Evolutionary conservation across 2,888 invertebrate species (phyloP), one percentile per base, ranked within the genome.

Genomic region (Podotricha telesiphe): DNA sequence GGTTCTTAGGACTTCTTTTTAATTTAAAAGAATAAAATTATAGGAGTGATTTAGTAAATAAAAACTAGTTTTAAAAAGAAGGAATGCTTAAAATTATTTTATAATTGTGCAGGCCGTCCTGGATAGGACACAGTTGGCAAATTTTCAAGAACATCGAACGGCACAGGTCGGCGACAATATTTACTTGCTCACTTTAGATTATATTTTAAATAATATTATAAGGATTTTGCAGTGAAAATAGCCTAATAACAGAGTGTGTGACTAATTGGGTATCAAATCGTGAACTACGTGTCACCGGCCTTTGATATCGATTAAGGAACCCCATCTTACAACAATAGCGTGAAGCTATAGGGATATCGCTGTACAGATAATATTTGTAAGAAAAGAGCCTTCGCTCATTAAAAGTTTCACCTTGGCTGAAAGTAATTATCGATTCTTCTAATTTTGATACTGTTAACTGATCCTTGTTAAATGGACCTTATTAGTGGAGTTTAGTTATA

Each of bases 371-470:
- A 55, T 28, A 59, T 42, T 45, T 59, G n/a, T 58, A 42, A 20
- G 42, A n/a, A 45, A 45, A 59, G 59, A 59, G 59, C 59, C 15
- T 22, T 59, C 22, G n/a, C 22, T 59, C 59, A 45, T 59, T 59
- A 59, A 59, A 59, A 59, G 42, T 59, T 59, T 59, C 45, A 17
- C 45, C 45, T 42, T 28, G 45, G 11, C 59, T 59, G 59, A 45
- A 45, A 59, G 45, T 45, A 15, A 45, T 45, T 28, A 59, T 45
- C 45, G 45, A 45, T 59, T 11, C 5, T 45, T 17, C 59, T 45
- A 59, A 59, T 59, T 59, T 45, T 59, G 59, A 59, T 59, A 59
- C 45, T 28, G 45, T 59, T 45, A 59, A 28, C 22, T 45, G 59
- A 59, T 45, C 11, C 59, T 59, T 22, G 45, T 59, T 59, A 45